Percentiles rank a stretch among this genome's conserved stretches.
phyloP scores from a whole-genome alignment of 2,113 vertebrate genomes.

The Pteronura brasiliensis region DNA sequence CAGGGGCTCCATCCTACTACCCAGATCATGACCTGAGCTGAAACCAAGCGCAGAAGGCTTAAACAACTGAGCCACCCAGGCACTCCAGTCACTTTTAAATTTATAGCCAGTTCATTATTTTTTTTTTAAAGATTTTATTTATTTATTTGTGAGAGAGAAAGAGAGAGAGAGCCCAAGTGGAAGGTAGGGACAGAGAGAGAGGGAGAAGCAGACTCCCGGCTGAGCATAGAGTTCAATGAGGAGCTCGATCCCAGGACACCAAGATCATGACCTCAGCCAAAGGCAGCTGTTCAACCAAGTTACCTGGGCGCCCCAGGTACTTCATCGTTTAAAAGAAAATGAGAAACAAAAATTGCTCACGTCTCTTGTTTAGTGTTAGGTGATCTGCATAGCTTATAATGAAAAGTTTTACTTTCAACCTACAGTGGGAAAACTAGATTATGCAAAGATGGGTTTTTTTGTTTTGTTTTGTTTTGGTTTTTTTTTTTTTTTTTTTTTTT shows the following conservation, averaged over 20 bases:
- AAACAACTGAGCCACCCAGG: too few species aligned
- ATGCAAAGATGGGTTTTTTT: background rate
- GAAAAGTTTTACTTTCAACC: background rate
- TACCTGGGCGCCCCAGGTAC: background rate
- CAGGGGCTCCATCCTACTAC: too few species aligned
- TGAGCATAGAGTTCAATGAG: background rate
- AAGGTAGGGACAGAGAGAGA: background rate
- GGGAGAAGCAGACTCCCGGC: background rate
- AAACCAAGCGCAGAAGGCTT: too few species aligned
- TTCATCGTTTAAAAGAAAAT: background rate
- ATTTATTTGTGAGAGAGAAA: background rate
- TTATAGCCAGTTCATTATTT: too few species aligned
- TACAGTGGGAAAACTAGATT: background rate
- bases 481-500: conserved; percentile 31
- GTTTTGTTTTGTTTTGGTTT: background rate
- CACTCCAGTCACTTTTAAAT: too few species aligned
- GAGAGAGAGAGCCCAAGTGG: background rate
- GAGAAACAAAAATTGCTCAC: background rate
- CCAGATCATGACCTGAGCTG: too few species aligned
- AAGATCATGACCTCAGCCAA: background rate
- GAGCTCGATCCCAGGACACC: too few species aligned
- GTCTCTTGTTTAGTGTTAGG: background rate
- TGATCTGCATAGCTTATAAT: background rate
- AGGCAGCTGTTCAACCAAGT: background rate
- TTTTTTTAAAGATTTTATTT: too few species aligned